Conservation (phyloP, 2,113 vertebrate species). For the Penelope pileata region DNA sequence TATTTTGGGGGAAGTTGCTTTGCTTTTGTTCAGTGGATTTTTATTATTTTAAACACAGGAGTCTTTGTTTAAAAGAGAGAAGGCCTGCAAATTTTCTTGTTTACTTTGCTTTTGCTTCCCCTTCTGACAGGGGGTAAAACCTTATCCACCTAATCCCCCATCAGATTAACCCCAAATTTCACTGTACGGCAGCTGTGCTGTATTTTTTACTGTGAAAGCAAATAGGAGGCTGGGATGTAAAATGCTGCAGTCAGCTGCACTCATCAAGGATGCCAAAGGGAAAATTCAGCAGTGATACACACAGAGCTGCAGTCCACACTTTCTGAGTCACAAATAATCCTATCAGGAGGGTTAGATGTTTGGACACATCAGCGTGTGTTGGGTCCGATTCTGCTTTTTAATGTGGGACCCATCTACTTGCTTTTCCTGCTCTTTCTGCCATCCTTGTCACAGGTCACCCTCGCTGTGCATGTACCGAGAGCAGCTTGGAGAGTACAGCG, state of each 20-base stretch:
- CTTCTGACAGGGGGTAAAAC: conserved; percentile 33
- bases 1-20: conserved; percentile 42
- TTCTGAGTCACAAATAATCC: neutral
- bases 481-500: neutral
- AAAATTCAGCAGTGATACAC: neutral
- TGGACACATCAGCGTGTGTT: neutral
- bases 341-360: neutral
- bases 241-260: neutral
- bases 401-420: neutral
- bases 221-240: neutral
- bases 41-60: conserved; percentile 66
- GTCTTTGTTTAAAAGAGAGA: conserved; percentile 66
- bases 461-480: neutral
- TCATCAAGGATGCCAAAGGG: neutral
- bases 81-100: conserved; percentile 53
- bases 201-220: neutral
- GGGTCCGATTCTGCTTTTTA: neutral
- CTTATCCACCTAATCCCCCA: neutral
- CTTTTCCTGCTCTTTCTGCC: neutral
- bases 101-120: conserved; percentile 49
- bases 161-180: conserved; percentile 16
- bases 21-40: conserved; percentile 51
- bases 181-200: neutral
- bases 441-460: neutral
- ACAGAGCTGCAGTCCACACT: neutral